Conservation (phyloP, 1,140 invertebrate species). For the Pollicipes pollicipes region DNA sequence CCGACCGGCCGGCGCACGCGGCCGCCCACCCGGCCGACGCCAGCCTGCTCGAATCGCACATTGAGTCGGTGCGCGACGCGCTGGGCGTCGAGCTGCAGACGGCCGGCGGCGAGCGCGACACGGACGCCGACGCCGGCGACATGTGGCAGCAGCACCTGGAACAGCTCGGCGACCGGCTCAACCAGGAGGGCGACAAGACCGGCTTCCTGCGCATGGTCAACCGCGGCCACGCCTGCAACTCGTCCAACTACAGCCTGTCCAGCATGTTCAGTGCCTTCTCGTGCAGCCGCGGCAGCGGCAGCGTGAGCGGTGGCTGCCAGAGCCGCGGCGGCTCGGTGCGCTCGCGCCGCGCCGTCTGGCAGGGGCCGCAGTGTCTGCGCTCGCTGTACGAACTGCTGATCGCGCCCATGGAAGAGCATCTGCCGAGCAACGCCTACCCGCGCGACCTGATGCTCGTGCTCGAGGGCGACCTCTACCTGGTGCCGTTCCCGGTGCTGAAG, state of each 20-base stretch:
- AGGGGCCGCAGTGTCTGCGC: slow-evolving; percentile 63
- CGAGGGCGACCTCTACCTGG: slow-evolving; percentile 73
- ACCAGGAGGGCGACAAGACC: slow-evolving; percentile 41
- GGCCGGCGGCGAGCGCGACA: slow-evolving; percentile 20
- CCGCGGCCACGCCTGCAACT: slow-evolving; percentile 67
- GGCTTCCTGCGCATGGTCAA: slow-evolving; percentile 51
- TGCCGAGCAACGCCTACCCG: slow-evolving; percentile 33
- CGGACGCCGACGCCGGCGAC: slow-evolving; percentile 22
- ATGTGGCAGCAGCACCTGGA: slow-evolving; percentile 38
- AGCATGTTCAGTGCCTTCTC: slow-evolving; percentile 43
- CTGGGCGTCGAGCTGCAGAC: slow-evolving; percentile 39
- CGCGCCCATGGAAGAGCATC: slow-evolving; percentile 76
- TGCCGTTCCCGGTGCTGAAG: slow-evolving; percentile 68
- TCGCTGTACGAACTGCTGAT: slow-evolving; percentile 72
- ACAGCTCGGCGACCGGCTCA: slow-evolving; percentile 38
- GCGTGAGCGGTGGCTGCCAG: slow-evolving; percentile 49
- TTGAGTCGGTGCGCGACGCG: slow-evolving; percentile 46
- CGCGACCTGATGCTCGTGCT: slow-evolving; percentile 69
- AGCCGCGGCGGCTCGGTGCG: slow-evolving; percentile 34
- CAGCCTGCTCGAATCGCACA: slow-evolving; percentile 42
- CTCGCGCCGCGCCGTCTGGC: slow-evolving; percentile 40
- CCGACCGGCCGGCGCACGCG: slow-evolving; percentile 27
- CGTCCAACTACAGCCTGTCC: slow-evolving; percentile 82
- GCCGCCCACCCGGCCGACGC: slow-evolving; percentile 23
- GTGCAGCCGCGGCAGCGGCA: slow-evolving; percentile 46